These are phyloP conservation scores for Herpailurus yagouaroundi DNA, from an alignment of 2,113 vertebrate genomes.

Conservation along the genomic window DNA sequence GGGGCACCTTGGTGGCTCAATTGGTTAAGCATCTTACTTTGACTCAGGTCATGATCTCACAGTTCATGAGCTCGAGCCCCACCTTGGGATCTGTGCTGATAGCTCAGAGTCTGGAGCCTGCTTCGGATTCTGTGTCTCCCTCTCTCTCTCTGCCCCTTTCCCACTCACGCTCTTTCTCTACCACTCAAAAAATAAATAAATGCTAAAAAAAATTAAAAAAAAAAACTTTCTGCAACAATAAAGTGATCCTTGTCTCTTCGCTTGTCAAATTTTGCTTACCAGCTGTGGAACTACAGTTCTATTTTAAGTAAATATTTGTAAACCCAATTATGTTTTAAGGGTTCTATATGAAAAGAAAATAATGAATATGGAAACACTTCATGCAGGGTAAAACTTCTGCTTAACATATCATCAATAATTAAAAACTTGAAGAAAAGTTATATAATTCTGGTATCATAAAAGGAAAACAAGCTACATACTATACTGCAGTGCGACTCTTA, in stretches of 20 bases:
- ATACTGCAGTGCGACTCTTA: background rate
- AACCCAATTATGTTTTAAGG: background rate
- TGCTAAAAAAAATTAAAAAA: too few species aligned
- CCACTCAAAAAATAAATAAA: too few species aligned
- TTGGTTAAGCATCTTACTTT: too few species aligned
- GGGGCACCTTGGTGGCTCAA: too few species aligned
- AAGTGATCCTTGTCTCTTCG: background rate
- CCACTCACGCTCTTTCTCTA: too few species aligned
- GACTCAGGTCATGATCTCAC: too few species aligned
- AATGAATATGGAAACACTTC: background rate
- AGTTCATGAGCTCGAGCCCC: too few species aligned
- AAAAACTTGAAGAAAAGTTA: background rate
- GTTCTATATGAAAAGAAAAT: background rate
- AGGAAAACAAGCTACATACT: background rate
- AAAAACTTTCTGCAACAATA: background rate
- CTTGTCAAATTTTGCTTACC: background rate
- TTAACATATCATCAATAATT: background rate
- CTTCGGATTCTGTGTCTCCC: too few species aligned
- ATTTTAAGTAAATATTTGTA: background rate
- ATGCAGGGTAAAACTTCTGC: background rate
- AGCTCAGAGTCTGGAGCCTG: too few species aligned
- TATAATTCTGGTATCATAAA: background rate
- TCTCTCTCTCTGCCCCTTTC: too few species aligned
- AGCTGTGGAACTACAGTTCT: background rate
- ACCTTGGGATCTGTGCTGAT: too few species aligned